Evolutionary conservation across 1,140 invertebrate genomes (phyloP).

Genomic region (Octopus sinensis): DNA sequence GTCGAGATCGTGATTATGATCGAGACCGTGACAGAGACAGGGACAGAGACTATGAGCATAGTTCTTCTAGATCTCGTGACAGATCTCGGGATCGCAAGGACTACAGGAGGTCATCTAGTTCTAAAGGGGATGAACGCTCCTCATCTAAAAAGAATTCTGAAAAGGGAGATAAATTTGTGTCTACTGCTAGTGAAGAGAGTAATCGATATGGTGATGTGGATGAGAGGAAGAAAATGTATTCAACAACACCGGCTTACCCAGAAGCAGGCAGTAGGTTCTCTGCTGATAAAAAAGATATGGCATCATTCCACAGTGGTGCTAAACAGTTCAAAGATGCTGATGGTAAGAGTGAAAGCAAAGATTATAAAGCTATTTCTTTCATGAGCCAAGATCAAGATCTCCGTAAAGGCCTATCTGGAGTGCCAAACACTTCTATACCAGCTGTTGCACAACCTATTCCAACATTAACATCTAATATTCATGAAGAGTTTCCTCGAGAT

Average conservation of each 20-base stretch:
- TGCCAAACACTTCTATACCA: neutral
- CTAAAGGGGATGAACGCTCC: neutral
- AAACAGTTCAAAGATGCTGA: neutral
- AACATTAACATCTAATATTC: neutral
- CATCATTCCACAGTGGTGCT: neutral
- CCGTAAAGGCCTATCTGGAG: neutral
- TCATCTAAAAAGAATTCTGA: neutral
- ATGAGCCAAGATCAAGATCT: neutral
- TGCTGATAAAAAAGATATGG: neutral
- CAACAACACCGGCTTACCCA: neutral
- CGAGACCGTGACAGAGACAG: neutral
- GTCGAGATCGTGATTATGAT: neutral
- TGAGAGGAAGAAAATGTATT: neutral
- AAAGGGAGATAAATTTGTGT: neutral
- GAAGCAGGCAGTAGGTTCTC: neutral
- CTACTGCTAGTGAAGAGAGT: neutral
- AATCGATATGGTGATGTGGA: constrained; percentile 3
- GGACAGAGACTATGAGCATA: neutral
- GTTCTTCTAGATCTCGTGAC: neutral
- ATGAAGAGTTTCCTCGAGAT: constrained; percentile 7
- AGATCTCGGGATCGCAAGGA: neutral
- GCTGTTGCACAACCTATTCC: neutral
- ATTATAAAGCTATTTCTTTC: neutral
- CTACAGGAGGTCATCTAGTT: neutral
- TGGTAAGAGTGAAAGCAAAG: neutral